Base-by-base conservation (phyloP, 1,140 invertebrate genomes). In the Drosophila nasuta region DNA sequence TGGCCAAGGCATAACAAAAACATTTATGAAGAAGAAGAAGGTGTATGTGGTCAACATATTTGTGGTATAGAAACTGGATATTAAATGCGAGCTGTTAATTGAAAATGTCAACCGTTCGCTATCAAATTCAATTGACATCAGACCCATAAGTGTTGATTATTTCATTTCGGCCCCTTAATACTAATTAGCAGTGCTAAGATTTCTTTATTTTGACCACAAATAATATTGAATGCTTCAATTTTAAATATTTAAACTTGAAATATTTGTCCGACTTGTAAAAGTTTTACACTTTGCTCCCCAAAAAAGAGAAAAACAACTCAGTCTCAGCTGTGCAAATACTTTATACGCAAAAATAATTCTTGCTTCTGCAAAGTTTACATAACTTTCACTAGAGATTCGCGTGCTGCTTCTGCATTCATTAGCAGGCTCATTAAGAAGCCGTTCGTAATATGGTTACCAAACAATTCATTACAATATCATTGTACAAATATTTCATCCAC, bases 81-180 rank as follows among this genome's bases (percentile, higher is more conserved):
- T 43, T 15, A 1, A 20, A 11, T 67, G 3, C 25, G 5, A 28
- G 3, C 11, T 38, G 71, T 56, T 74, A 74, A 74, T 74, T 74
- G 41, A 11, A 69, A 30, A 48, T 15, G 15, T 33, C 71, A 46
- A 74, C 13, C 30, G 17, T 7, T 11, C 11, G 48, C 15, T 56
- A 15, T 38, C 48, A 56, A 69, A 69, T 62, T 71, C 7, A 71
- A 71, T 71, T 64, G 49, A 57, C 68, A 71, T 35, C 13, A 38
- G 38, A 35, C 43, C 46, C 56, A 60, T 43, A 69, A 54, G 15
- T 71, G 33, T 51, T 51, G 4, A 62, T 54, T 51, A 48, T 52
- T 68, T 68, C 33, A 43, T 54, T 65, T 54, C 20, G 66, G 25
- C 35, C 11, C 46, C 35, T 38, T 38, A 38, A 7, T 51, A 41